Base-by-base conservation (phyloP, 2,888 invertebrate genomes). In the Cactoblastis cactorum region DNA sequence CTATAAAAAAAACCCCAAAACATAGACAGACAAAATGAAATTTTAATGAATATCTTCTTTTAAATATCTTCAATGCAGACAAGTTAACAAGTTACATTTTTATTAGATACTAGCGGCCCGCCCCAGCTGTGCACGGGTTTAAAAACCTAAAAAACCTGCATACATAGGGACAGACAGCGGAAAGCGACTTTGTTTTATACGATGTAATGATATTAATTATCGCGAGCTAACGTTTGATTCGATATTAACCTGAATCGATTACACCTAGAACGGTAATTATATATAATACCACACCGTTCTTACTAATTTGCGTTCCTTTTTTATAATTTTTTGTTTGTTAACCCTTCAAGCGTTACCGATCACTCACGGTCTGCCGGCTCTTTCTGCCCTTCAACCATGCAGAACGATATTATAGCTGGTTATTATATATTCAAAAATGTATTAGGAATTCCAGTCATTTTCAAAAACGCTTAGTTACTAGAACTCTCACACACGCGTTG, bases 261-360 rank as follows among this genome's bases (percentile, higher is more conserved):
- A 43, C 43, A 43, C 28, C 43, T 15, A 15, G 17, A 43, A 3
- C 43, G 3, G 43, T 43, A 11, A 43, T 43, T 43, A 32, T 17
- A 43, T 43, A 43, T 28, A 22, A 39, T 22, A 39, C 39, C 19
- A n/a, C 39, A 15, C 28, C 28, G 43, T 17, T 15, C 43, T 28
- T 43, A 43, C 28, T 41, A 41, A 49, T 49, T 49, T 41, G 14
- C 39, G 41, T 41, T 39, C 41, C 43, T 41, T 49, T 41, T 49
- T 24, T 49, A 12, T 24, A 41, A 34, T 34, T 49, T 49, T 49
- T 41, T 34, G 19, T 33, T 39, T 39, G 32, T 32, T 32, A 38
- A 32, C 38, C 39, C 19, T 32, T 49, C 32, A 41, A 49, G 49
- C 49, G 41, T 41, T 41, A 28, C 38, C 33, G 18, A 49, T 49